Percentiles rank a stretch among this genome's conserved stretches.
phyloP scores from a whole-genome alignment of 2,113 vertebrate species.

The Rhinolophus ferrumequinum region DNA sequence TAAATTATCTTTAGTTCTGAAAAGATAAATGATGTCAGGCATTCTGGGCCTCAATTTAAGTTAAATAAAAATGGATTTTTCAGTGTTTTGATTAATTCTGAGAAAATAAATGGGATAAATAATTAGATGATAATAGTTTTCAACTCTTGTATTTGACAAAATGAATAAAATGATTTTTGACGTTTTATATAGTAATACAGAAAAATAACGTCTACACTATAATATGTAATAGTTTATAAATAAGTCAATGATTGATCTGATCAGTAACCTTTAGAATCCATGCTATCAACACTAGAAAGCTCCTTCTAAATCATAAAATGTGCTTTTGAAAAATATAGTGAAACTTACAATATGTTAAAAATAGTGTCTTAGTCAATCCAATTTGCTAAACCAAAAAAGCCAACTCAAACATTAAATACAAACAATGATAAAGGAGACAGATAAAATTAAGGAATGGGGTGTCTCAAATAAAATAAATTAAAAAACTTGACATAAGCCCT shows the following conservation, averaged over 20 bases:
- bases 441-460: not conserved
- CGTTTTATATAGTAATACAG: not conserved
- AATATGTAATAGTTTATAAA: not conserved
- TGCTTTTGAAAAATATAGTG: not conserved
- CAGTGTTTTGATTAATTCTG: conserved; percentile 12
- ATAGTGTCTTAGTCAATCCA: not conserved
- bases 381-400: not conserved
- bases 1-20: not conserved
- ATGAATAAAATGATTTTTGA: not conserved
- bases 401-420: not conserved
- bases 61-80: not conserved
- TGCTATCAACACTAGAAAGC: not conserved
- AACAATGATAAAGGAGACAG: not conserved
- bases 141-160: not conserved
- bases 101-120: not conserved
- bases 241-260: not conserved
- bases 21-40: not conserved
- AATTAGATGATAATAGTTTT: not conserved
- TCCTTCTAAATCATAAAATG: not conserved
- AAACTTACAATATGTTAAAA: not conserved
- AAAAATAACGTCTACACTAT: not conserved
- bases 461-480: not conserved
- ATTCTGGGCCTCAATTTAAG: not conserved
- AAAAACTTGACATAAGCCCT: not conserved
- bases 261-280: not conserved